Evolutionary conservation across 1,140 invertebrate species (phyloP).

Genomic region (Maconellicoccus hirsutus): DNA sequence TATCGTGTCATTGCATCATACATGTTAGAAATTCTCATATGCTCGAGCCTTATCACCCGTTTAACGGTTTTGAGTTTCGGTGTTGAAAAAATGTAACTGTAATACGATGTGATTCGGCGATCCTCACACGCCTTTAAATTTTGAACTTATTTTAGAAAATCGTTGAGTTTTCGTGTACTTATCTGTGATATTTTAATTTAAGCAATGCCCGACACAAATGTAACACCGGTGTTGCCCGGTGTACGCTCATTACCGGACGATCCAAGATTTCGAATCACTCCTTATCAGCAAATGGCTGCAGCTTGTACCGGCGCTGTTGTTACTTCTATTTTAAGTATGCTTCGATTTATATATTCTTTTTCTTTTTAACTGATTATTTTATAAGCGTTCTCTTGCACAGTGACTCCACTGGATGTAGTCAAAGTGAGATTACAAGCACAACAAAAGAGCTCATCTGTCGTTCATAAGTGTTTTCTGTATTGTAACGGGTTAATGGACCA

Average conservation of each 20-base stretch:
- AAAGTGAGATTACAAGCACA: slow-evolving; percentile 95
- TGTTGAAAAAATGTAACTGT: too few relatives aligned
- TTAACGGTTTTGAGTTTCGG: too few relatives aligned
- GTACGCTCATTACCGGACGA: slow-evolving; percentile 39
- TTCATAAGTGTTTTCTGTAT: slow-evolving; percentile 88
- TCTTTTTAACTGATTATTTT: not conserved
- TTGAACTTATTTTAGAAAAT: too few relatives aligned
- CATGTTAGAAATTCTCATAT: too few relatives aligned
- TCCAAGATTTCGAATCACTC: slow-evolving; percentile 61
- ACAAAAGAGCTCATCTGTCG: slow-evolving; percentile 49
- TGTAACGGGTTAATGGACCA: slow-evolving; percentile 99
- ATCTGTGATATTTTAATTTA: not conserved
- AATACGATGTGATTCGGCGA: too few relatives aligned
- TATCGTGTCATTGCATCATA: too few relatives aligned
- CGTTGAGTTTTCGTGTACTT: not conserved
- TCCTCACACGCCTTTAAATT: too few relatives aligned
- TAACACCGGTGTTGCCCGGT: not conserved
- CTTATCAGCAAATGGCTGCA: slow-evolving; percentile 76
- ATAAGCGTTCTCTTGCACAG: slow-evolving; percentile 39
- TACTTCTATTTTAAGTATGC: slow-evolving; percentile 75
- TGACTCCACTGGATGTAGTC: slow-evolving; percentile 96
- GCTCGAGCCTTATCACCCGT: too few relatives aligned
- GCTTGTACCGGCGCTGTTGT: slow-evolving; percentile 79
- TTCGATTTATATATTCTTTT: not conserved
- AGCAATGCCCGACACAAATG: not conserved